Evolutionary conservation across 1,140 invertebrate genomes (phyloP).

Genomic region (Geopemphigus sp.): DNA sequence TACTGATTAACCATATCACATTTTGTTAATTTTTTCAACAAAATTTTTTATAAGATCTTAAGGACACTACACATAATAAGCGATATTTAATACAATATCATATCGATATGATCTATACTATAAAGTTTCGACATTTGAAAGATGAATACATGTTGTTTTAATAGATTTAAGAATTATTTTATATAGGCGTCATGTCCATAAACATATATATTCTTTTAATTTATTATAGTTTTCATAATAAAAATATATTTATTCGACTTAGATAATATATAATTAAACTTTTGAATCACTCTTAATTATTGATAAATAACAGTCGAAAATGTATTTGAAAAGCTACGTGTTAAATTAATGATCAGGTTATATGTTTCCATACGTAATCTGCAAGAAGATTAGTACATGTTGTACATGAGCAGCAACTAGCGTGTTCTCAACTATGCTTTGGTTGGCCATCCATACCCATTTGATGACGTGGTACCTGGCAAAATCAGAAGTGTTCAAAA

Average conservation of each 20-base stretch:
- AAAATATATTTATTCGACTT: background rate
- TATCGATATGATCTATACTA: too few relatives aligned
- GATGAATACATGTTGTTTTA: too few relatives aligned
- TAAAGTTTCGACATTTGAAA: too few relatives aligned
- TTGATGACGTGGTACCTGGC: constrained; percentile 28
- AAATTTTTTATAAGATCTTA: too few relatives aligned
- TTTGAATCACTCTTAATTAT: background rate
- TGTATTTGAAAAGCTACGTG: background rate
- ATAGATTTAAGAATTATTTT: background rate
- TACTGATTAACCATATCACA: background rate
- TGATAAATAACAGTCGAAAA: background rate
- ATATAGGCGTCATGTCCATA: too few relatives aligned
- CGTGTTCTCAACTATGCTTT: constrained; percentile 41
- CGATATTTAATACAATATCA: too few relatives aligned
- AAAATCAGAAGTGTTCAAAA: background rate
- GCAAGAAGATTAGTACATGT: constrained; percentile 14
- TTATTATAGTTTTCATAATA: background rate
- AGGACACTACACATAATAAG: too few relatives aligned
- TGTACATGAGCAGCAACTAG: background rate
- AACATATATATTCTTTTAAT: too few relatives aligned
- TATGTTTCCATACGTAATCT: constrained; percentile 32
- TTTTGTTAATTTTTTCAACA: background rate
- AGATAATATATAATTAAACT: background rate
- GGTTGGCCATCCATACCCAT: constrained; percentile 32
- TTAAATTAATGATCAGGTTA: background rate